A percentile compares a stretch with the other conserved stretches of the same genome.
Conservation (phyloP, 2,888 invertebrate species). For the Serripes groenlandicus region DNA sequence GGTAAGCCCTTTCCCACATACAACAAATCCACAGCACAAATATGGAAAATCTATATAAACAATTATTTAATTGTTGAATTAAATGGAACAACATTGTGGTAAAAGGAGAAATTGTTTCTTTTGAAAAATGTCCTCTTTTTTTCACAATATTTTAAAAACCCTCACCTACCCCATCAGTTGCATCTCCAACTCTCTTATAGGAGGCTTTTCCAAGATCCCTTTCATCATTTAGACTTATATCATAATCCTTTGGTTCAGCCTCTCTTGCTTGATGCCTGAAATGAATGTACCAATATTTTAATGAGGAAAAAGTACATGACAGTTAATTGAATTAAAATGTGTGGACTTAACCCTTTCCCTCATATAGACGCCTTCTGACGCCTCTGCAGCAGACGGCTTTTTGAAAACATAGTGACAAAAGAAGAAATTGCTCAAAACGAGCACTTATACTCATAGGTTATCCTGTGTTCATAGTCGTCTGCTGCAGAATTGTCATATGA, state of each 20-base stretch:
- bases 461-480: too few relatives aligned
- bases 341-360: too few relatives aligned
- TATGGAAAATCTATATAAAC: too few relatives aligned
- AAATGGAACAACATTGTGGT: not conserved
- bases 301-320: not conserved
- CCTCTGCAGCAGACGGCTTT: too few relatives aligned
- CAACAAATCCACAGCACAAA: too few relatives aligned
- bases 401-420: too few relatives aligned
- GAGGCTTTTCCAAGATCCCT: slow-evolving; percentile 82
- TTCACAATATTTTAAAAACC: not conserved
- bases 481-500: too few relatives aligned
- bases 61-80: too few relatives aligned
- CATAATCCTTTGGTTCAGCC: slow-evolving; percentile 85
- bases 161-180: slow-evolving; percentile 81
- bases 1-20: too few relatives aligned
- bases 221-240: slow-evolving; percentile 78
- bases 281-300: slow-evolving; percentile 3
- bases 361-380: too few relatives aligned
- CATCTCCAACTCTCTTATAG: slow-evolving; percentile 82
- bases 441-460: too few relatives aligned
- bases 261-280: slow-evolving; percentile 85
- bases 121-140: not conserved
- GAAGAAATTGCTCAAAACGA: too few relatives aligned
- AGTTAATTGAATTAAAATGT: not conserved
- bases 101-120: not conserved